Conservation (phyloP, 2,113 vertebrate genomes). For the Nothobranchius kuhntae region DNA sequence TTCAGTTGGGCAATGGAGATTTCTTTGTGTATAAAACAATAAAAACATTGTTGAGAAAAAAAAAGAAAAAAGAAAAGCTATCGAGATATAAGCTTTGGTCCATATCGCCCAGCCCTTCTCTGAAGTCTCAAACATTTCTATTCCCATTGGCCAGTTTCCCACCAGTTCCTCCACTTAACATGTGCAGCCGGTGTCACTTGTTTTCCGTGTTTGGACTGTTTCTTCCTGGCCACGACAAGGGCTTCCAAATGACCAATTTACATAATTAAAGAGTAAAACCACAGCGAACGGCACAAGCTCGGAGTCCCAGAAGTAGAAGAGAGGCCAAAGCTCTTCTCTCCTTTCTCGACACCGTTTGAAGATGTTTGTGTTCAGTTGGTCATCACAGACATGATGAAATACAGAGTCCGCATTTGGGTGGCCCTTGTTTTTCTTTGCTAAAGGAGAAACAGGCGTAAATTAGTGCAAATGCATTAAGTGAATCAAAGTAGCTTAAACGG, state of each 20-base stretch:
- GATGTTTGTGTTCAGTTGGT: not conserved
- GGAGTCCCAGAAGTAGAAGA: constrained; percentile 11
- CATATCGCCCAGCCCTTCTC: not conserved
- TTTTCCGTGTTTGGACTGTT: constrained; percentile 31
- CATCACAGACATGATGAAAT: no score
- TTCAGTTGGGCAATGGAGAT: no score
- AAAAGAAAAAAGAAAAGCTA: no score
- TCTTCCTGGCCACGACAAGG: constrained; percentile 8
- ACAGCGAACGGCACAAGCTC: constrained; percentile 32
- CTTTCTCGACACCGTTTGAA: not conserved
- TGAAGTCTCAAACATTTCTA: constrained; percentile 14
- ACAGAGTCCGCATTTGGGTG: not conserved
- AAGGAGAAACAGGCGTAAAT: not conserved
- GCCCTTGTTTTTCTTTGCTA: not conserved
- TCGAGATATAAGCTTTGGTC: no score
- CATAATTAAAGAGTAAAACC: constrained; percentile 70
- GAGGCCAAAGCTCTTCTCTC: constrained; percentile 25
- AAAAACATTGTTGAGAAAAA: no score
- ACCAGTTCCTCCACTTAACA: constrained; percentile 35
- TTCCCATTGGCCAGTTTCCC: constrained; percentile 31
- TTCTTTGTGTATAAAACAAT: no score
- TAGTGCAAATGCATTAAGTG: not conserved
- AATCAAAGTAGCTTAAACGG: constrained; percentile 6
- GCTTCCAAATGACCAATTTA: constrained; percentile 70
- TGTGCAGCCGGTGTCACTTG: constrained; percentile 42